phyloP scores from a whole-genome alignment of 2,113 vertebrate genomes.

The Ramphastos sulfuratus region DNA sequence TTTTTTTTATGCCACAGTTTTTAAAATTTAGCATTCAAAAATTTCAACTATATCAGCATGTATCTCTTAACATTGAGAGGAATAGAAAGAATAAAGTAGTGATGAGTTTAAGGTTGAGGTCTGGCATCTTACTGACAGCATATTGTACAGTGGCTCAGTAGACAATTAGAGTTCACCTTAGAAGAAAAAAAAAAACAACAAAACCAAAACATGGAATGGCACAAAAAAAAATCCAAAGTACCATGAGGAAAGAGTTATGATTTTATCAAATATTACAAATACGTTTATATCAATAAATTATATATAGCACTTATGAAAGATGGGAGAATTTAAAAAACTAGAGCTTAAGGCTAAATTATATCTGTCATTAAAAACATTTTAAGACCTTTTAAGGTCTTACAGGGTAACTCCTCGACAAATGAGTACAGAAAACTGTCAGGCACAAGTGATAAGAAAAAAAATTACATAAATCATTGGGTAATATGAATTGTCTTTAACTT shows the following conservation, averaged over 20 bases:
- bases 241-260: background rate
- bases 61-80: background rate
- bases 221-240: background rate
- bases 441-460: background rate
- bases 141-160: background rate
- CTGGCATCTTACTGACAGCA: background rate
- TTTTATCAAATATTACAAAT: background rate
- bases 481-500: background rate
- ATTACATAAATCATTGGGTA: background rate
- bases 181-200: background rate
- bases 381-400: background rate
- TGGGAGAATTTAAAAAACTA: background rate
- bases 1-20: background rate
- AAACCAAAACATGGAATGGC: background rate
- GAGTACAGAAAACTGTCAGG: background rate
- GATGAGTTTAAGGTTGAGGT: background rate
- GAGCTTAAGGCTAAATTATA: background rate
- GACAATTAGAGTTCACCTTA: rapidly evolving
- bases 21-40: background rate
- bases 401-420: background rate
- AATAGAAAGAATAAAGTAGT: background rate
- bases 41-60: background rate
- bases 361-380: background rate
- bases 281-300: background rate
- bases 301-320: background rate